Conservation (phyloP, 2,888 invertebrate species). For the Isoperla grammatica region DNA sequence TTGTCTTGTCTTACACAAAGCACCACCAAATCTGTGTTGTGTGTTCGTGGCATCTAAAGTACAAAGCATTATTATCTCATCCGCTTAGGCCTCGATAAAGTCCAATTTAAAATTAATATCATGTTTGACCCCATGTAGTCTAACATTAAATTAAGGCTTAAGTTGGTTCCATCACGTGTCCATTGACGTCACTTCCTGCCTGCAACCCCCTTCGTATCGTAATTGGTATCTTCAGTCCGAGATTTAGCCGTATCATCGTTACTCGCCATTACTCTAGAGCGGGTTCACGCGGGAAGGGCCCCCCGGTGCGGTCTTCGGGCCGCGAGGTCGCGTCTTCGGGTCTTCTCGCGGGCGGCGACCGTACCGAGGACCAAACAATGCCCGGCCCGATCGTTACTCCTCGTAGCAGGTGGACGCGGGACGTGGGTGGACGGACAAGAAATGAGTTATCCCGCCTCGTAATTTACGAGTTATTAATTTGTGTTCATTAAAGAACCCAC, state of each 20-base stretch:
- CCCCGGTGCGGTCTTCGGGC: not conserved
- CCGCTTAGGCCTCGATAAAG: conserved; percentile 8
- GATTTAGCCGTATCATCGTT: conserved; percentile 16
- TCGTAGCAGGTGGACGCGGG: too few relatives aligned
- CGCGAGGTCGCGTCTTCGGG: not conserved
- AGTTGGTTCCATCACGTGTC: conserved; percentile 8
- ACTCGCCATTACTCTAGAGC: not conserved
- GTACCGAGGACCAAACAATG: conserved; percentile 2
- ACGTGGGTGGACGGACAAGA: too few relatives aligned
- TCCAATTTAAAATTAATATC: conserved; percentile 15
- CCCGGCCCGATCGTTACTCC: conserved; percentile 5
- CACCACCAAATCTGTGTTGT: too few relatives aligned
- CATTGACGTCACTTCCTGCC: conserved; percentile 22
- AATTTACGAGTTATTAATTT: conserved; percentile 15
- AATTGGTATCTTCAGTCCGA: conserved; percentile 18
- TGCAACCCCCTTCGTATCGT: conserved; percentile 17
- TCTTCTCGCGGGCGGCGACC: not conserved
- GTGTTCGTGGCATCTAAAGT: not conserved
- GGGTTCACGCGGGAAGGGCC: not conserved
- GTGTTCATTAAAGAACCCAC: conserved; percentile 8
- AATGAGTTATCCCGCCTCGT: not conserved
- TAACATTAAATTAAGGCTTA: conserved; percentile 17
- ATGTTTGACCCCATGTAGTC: conserved; percentile 16
- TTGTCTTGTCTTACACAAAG: too few relatives aligned
- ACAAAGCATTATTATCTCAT: conserved; percentile 3